Conservation (phyloP, 2,113 vertebrate species). For the Psittacula cyanocephala region DNA sequence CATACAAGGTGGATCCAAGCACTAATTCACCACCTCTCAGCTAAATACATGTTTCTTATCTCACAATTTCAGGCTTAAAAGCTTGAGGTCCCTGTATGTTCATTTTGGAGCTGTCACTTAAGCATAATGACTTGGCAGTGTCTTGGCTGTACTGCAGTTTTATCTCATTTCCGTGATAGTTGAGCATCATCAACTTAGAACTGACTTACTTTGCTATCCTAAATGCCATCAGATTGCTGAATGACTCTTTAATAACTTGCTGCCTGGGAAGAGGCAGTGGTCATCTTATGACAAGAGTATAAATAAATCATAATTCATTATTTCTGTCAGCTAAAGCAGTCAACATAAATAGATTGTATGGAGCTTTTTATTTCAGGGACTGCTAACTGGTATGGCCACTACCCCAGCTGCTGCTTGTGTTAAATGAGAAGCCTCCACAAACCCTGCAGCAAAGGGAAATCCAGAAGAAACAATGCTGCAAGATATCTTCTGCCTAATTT, state of each 20-base stretch:
- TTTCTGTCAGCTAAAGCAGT: not conserved
- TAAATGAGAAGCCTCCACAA: not conserved
- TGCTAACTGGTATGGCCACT: not conserved
- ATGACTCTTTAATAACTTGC: not conserved
- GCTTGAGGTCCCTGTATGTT: not conserved
- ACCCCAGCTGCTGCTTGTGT: not conserved
- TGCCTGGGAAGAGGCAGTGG: not conserved
- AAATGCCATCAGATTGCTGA: not conserved
- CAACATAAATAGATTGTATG: not conserved
- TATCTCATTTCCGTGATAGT: not conserved
- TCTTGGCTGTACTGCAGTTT: not conserved
- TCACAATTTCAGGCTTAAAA: not conserved
- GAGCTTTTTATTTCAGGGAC: not conserved
- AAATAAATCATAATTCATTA: not conserved
- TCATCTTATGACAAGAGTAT: not conserved
- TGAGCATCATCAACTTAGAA: not conserved
- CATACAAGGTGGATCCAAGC: not conserved
- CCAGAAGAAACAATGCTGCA: slow-evolving; percentile 1
- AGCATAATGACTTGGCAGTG: not conserved
- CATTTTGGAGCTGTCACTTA: not conserved
- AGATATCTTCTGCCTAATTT: slow-evolving; percentile 16
- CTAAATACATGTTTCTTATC: not conserved
- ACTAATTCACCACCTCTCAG: not conserved
- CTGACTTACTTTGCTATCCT: not conserved
- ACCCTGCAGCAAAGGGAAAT: not conserved